Percentiles rank a stretch among this genome's conserved stretches.
phyloP scores from a whole-genome alignment of 2,797 vertebrate species.

The Synaphobranchus kaupii region DNA sequence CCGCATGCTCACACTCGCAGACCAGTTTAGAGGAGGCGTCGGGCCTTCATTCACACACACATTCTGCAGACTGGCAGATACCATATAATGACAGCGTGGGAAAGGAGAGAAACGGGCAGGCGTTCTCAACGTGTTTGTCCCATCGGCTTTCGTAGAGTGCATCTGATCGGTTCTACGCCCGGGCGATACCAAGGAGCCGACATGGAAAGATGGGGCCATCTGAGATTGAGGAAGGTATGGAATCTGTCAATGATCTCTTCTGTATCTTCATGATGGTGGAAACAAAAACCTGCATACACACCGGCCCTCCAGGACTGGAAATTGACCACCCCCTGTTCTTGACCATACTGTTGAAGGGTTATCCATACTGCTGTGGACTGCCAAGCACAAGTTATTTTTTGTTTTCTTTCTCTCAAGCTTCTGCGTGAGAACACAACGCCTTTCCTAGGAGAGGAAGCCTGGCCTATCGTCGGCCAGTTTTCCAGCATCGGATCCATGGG shows the following conservation, averaged over 20 bases:
- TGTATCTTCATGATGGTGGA: not conserved
- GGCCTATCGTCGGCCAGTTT: slow-evolving; percentile 92
- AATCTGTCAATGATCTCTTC: not conserved
- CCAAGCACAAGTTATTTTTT: not conserved
- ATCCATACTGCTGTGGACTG: not conserved
- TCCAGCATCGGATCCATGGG: slow-evolving; percentile 97
- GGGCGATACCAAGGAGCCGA: slow-evolving; percentile 86
- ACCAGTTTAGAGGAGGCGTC: not conserved
- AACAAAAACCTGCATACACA: not conserved
- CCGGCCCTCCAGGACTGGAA: not conserved
- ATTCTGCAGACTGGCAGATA: not conserved
- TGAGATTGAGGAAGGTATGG: slow-evolving; percentile 89
- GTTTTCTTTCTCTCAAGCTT: slow-evolving; percentile 66
- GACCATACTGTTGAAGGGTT: not conserved
- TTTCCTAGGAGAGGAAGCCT: slow-evolving; percentile 66
- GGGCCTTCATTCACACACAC: not conserved
- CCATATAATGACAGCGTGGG: not conserved
- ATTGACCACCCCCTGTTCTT: slow-evolving; percentile 1
- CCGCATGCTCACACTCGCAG: not conserved
- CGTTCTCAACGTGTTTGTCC: not conserved
- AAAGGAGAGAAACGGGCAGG: not conserved
- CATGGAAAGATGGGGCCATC: slow-evolving; percentile 95
- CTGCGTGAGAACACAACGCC: slow-evolving; percentile 71
- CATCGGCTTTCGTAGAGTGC: slow-evolving; percentile 70
- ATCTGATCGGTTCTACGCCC: slow-evolving; percentile 91